Conservation (phyloP, 2,888 invertebrate genomes). For the Lepidocyrtinus sp. region DNA sequence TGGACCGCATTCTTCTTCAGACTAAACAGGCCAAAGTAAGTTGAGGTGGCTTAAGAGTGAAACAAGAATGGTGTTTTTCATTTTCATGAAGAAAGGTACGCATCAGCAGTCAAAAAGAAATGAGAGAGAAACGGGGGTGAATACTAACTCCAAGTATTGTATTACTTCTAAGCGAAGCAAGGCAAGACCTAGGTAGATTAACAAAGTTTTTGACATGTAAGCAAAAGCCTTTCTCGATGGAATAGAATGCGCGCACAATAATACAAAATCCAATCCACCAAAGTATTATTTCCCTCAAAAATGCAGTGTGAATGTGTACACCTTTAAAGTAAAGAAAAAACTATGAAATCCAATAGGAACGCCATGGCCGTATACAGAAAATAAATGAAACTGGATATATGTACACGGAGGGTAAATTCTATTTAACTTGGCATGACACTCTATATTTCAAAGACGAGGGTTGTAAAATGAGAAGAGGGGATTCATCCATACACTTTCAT, state of each 20-base stretch:
- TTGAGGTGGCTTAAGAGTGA: slow-evolving; percentile 40
- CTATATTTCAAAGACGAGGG: slow-evolving; percentile 23
- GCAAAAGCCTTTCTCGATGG: neutral
- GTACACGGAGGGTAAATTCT: neutral
- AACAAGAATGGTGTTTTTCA: slow-evolving; percentile 18
- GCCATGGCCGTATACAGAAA: neutral
- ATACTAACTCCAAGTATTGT: neutral
- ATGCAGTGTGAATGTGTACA: neutral
- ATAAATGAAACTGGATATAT: slow-evolving; percentile 45
- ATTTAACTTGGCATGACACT: slow-evolving; percentile 7
- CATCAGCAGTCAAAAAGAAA: slow-evolving; percentile 24
- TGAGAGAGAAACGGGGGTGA: neutral
- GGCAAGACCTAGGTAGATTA: neutral
- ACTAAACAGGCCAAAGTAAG: slow-evolving; percentile 27
- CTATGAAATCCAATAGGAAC: slow-evolving; percentile 33
- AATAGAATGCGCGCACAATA: neutral
- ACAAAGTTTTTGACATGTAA: neutral
- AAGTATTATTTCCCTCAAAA: neutral
- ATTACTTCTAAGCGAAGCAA: neutral
- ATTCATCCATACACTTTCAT: neutral
- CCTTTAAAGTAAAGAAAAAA: slow-evolving; percentile 2
- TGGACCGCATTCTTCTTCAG: neutral
- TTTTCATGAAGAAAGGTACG: slow-evolving; percentile 34
- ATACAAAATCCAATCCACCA: slow-evolving; percentile 6
- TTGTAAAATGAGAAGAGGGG: slow-evolving; percentile 28